Base-by-base conservation (phyloP, 1,140 invertebrate species). In the Drosophila lacertosa region DNA sequence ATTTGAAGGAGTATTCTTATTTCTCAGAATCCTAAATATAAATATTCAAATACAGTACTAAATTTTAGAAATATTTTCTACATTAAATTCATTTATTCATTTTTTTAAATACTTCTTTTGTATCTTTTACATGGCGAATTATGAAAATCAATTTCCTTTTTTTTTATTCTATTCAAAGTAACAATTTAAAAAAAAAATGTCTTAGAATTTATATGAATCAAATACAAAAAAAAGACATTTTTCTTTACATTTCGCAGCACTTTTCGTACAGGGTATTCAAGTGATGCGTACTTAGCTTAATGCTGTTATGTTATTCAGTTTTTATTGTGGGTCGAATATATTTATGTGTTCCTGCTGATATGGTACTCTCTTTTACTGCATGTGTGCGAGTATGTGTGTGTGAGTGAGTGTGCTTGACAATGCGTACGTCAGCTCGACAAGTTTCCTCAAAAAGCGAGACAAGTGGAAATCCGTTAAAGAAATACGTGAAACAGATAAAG, bases 391-490 rank as follows among this genome's bases (percentile, higher is more conserved):
- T 67, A 59, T 57, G 65, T 22, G 32, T 39, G 32, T 68, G 55
- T 59, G 63, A 39, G 64, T 50, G 51, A 24, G 42, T 76, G 80
- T 59, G 45, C 47, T 53, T 84, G 75, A 80, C 76, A 80, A 76
- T 84, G 72, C 72, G 59, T 73, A 68, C 64, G 76, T 59, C 76
- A 80, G 84, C 81, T 77, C 55, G 81, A 81, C 81, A 81, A 84
- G 77, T 84, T 84, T 77, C 64, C 73, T 86, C 69, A 86, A 81
- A 83, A 80, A 77, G 69, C 65, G 77, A 86, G 82, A 88, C 82
- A 82, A 88, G 82, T 86, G 82, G 77, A 86, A 86, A 86, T 88
- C 74, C 82, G 82, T 78, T 86, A 71, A 86, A 86, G 82, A 86
- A 86, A 86, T 86, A 77, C 73, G 78, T 79, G 69, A 70, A 82